These are phyloP conservation scores for Ypsolopha scabrella DNA, from an alignment of 2,888 invertebrate genomes.

Conservation along the genomic window DNA sequence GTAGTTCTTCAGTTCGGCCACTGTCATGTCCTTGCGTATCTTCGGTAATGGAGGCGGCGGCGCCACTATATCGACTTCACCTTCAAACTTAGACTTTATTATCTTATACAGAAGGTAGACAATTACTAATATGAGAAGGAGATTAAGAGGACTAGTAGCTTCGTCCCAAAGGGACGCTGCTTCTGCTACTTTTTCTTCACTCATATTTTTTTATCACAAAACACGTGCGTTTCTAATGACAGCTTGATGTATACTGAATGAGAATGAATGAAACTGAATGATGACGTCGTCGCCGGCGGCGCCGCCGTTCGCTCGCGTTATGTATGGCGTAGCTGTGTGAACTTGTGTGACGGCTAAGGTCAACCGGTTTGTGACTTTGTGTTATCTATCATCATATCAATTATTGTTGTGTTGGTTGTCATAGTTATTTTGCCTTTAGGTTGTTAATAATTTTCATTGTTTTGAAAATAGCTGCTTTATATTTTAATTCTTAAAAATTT, in stretches of 20 bases:
- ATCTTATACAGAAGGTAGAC: constrained; percentile 74
- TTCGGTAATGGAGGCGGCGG: constrained; percentile 77
- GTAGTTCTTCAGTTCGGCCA: constrained; percentile 86
- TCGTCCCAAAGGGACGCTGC: constrained; percentile 47
- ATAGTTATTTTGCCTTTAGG: no score
- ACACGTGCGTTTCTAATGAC: constrained; percentile 10
- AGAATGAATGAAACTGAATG: no score
- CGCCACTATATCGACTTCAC: constrained; percentile 36
- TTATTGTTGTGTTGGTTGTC: no score
- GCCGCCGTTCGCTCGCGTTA: no score
- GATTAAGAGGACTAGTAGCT: constrained; percentile 51
- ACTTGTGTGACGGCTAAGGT: no score
- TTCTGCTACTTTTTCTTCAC: constrained; percentile 20
- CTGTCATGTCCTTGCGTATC: constrained; percentile 88
- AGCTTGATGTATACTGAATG: constrained; percentile 17
- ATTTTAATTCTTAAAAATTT: no score
- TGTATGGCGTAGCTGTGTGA: no score
- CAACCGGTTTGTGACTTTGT: no score
- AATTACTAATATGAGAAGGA: constrained; percentile 45
- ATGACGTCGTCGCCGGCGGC: no score
- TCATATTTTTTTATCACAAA: constrained; percentile 3
- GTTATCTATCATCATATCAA: no score
- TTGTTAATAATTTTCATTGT: no score
- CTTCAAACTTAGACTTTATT: constrained; percentile 57
- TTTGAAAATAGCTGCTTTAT: no score